Evolutionary conservation across 2,113 vertebrate species (phyloP).

Genomic region (Tautogolabrus adspersus): DNA sequence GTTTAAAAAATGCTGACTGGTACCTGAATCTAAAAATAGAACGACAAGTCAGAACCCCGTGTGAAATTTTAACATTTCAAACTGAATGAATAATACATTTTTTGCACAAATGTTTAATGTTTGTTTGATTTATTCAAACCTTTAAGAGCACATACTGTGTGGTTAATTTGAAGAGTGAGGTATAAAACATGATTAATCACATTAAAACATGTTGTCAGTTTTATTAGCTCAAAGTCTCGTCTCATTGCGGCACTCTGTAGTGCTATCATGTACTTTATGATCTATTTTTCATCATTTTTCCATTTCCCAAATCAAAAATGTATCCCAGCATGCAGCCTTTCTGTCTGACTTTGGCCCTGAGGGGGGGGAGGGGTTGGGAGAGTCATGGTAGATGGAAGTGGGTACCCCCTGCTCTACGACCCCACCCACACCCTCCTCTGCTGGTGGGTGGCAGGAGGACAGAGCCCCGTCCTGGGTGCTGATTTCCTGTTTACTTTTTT

Average conservation of each 20-base stretch:
- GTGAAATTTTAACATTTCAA: background rate
- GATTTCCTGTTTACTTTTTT: constrained; percentile 80
- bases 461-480: constrained; percentile 62
- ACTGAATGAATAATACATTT: too few relatives aligned
- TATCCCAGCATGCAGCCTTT: constrained; percentile 43
- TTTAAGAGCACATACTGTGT: too few relatives aligned
- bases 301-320: constrained; percentile 72
- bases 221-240: background rate
- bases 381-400: constrained; percentile 7
- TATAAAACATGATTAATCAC: background rate
- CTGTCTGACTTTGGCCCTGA: constrained; percentile 41
- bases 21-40: too few relatives aligned
- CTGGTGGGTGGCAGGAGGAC: constrained; percentile 53
- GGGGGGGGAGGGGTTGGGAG: background rate
- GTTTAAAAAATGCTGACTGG: too few relatives aligned
- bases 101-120: too few relatives aligned
- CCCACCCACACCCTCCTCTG: constrained; percentile 12
- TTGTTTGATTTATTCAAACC: too few relatives aligned
- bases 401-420: constrained; percentile 16
- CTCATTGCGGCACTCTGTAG: constrained; percentile 32
- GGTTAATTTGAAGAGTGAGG: too few relatives aligned
- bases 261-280: constrained; percentile 62
- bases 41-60: background rate
- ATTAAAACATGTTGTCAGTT: accelerated
- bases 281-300: constrained; percentile 63